These are phyloP conservation scores for Ephestia elutella DNA, from an alignment of 1,140 invertebrate genomes.

Conservation along the genomic window DNA sequence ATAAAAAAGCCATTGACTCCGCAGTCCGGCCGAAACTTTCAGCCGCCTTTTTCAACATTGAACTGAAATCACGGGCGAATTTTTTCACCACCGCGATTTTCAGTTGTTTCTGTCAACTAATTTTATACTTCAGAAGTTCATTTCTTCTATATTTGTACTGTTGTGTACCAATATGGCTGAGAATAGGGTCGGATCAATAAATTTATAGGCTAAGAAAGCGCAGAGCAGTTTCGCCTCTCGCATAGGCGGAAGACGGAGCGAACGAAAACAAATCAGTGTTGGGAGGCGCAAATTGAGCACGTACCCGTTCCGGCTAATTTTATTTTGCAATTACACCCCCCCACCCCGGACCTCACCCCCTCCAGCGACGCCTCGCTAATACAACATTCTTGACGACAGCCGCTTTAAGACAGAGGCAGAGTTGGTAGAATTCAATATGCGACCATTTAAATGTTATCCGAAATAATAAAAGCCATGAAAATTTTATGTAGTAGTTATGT, in stretches of 20 bases:
- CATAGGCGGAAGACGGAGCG: slow-evolving; percentile 39
- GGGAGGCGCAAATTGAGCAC: slow-evolving; percentile 73
- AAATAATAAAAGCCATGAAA: no score
- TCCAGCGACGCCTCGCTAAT: slow-evolving; percentile 39
- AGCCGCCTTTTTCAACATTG: slow-evolving; percentile 56
- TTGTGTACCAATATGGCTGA: slow-evolving; percentile 52
- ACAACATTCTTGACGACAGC: slow-evolving; percentile 69
- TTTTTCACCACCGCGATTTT: slow-evolving; percentile 49
- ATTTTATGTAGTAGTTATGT: no score
- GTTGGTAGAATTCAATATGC: slow-evolving; percentile 13
- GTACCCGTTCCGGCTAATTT: slow-evolving; percentile 73
- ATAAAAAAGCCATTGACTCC: slow-evolving; percentile 72
- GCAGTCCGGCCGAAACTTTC: slow-evolving; percentile 60
- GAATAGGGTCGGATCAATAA: slow-evolving; percentile 50
- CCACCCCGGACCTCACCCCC: slow-evolving; percentile 21
- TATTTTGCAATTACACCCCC: slow-evolving; percentile 73
- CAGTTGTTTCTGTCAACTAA: slow-evolving; percentile 59
- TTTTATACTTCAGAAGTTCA: slow-evolving; percentile 10
- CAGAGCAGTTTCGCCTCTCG: slow-evolving; percentile 40
- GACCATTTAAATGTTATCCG: not conserved
- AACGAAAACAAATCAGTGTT: slow-evolving; percentile 71
- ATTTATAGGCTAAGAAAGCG: slow-evolving; percentile 65
- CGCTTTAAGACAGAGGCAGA: slow-evolving; percentile 41
- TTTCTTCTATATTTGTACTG: not conserved
- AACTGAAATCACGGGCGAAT: slow-evolving; percentile 44